phyloP scores from a whole-genome alignment of 2,888 invertebrate species.

The Tetheella fluctuosa region DNA sequence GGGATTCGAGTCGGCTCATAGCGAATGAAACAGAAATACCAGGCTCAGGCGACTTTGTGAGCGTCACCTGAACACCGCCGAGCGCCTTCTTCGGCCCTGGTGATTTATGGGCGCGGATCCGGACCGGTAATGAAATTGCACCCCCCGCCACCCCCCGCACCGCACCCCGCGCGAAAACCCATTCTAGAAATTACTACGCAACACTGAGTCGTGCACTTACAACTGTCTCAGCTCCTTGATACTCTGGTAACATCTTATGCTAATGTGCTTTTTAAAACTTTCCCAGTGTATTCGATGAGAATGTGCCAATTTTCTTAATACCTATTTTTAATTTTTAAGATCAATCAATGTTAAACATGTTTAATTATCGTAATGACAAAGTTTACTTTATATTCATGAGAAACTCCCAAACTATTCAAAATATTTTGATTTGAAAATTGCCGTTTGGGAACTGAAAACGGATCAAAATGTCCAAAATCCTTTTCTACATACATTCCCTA shows the following conservation, averaged over 20 bases:
- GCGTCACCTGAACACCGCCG: constrained; percentile 83
- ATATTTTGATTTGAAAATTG: not conserved
- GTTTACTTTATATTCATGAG: too few species aligned
- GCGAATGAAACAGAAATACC: constrained; percentile 76
- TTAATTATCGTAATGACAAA: not conserved
- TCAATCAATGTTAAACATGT: not conserved
- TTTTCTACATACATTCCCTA: too few species aligned
- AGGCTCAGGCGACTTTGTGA: constrained; percentile 75
- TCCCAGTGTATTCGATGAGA: not conserved
- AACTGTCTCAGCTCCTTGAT: constrained; percentile 51
- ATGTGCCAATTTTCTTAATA: not conserved
- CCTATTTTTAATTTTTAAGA: too few species aligned
- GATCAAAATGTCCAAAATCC: not conserved
- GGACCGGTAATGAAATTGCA: constrained; percentile 84
- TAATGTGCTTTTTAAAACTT: constrained; percentile 62
- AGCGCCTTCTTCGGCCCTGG: constrained; percentile 83
- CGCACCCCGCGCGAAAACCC: constrained; percentile 54
- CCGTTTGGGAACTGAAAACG: not conserved
- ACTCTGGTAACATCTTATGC: constrained; percentile 55
- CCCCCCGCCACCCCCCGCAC: constrained; percentile 67
- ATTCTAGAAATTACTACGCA: constrained; percentile 84
- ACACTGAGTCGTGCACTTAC: constrained; percentile 71
- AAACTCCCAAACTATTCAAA: not conserved
- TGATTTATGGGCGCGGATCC: constrained; percentile 84
- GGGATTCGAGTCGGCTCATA: constrained; percentile 63